Percentiles rank a stretch among this genome's conserved stretches.
These are phyloP conservation scores for Chrysomela aeneicollis DNA, from an alignment of 2,888 invertebrate species.

Conservation along the genomic window DNA sequence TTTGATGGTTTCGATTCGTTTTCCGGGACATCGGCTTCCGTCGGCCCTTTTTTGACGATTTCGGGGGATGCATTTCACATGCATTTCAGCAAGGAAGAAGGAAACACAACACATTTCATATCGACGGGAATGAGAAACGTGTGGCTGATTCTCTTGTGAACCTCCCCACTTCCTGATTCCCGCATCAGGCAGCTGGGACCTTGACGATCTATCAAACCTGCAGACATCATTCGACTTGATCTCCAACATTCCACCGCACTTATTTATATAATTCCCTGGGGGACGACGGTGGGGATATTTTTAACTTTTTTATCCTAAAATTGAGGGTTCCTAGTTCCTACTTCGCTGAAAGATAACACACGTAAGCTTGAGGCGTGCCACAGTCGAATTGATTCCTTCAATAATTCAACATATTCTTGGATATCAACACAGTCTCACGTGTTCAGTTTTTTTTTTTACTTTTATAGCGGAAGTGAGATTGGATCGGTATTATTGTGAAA, in stretches of 20 bases:
- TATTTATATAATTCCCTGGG: constrained; percentile 28
- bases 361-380: no score
- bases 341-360: no score
- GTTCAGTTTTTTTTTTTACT: constrained; percentile 19
- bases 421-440: neutral
- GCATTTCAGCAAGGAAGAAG: neutral
- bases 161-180: neutral
- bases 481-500: constrained; percentile 40
- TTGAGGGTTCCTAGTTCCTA: no score
- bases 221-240: constrained; percentile 30
- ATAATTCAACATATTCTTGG: neutral
- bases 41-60: constrained; percentile 2
- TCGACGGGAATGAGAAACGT: neutral
- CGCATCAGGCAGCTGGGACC: neutral
- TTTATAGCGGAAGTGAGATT: constrained; percentile 43
- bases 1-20: neutral
- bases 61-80: neutral
- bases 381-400: no score
- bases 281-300: neutral
- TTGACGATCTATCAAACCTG: constrained; percentile 25
- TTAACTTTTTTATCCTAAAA: constrained; percentile 3
- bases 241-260: constrained; percentile 28
- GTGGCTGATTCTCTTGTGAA: neutral
- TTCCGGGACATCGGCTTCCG: constrained; percentile 3
- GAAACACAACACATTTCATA: neutral